Percentiles rank a stretch among this genome's conserved stretches.
Evolutionary conservation across 2,888 invertebrate genomes (phyloP).

Genomic region (Catocala nupta): DNA sequence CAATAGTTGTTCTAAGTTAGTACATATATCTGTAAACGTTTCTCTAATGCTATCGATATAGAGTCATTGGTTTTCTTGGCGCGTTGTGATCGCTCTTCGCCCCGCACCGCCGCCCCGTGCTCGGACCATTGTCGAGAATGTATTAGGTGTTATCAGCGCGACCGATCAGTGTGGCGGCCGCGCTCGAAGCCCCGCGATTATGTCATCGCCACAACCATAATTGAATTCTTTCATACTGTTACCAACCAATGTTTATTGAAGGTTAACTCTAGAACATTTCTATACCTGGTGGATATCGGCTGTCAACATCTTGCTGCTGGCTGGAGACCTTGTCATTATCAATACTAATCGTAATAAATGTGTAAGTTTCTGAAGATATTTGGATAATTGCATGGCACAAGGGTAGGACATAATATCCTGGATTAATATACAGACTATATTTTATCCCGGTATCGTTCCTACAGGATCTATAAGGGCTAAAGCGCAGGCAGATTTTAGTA

Average conservation of each 20-base stretch:
- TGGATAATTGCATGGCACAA: no score
- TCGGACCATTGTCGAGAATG: slow-evolving; percentile 2
- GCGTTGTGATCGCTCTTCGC: neutral
- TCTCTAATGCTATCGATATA: no score
- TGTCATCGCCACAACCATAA: slow-evolving; percentile 7
- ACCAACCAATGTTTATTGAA: neutral
- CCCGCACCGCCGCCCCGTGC: neutral
- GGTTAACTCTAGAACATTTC: neutral
- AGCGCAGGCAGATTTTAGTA: no score
- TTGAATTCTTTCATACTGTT: slow-evolving; percentile 3
- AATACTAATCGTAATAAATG: no score
- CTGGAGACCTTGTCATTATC: no score
- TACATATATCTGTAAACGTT: no score
- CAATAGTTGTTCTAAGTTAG: no score
- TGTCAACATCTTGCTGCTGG: neutral
- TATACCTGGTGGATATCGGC: neutral
- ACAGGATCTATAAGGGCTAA: no score
- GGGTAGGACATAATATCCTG: no score
- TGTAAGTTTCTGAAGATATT: no score
- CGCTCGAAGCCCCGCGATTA: slow-evolving; percentile 1
- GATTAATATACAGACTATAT: no score
- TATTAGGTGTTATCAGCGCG: slow-evolving; percentile 17
- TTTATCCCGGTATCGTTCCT: no score
- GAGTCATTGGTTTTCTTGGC: neutral
- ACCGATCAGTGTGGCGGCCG: slow-evolving; percentile 9